phyloP scores from a whole-genome alignment of 2,888 invertebrate species.

The Hypena proboscidalis region DNA sequence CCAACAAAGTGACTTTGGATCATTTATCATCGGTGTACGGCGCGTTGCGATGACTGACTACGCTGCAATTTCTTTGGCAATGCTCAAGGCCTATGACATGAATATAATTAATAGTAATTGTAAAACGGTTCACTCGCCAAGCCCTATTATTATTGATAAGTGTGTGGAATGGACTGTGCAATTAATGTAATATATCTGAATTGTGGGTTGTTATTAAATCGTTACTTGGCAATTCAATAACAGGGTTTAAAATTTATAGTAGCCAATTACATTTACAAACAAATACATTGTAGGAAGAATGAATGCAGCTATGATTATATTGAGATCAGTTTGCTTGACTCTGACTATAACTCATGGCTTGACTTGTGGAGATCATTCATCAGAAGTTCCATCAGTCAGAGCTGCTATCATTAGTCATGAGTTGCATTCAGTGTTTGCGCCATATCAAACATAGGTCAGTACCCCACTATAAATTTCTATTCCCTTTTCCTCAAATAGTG shows the following conservation, averaged over 20 bases:
- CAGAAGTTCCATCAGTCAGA: constrained; percentile 9
- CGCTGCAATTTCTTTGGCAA: constrained; percentile 48
- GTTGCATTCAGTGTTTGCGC: constrained; percentile 7
- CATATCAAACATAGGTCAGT: constrained; percentile 14
- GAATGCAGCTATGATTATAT: not conserved
- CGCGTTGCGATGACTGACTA: constrained; percentile 38
- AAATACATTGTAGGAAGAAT: not conserved
- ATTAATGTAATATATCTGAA: constrained; percentile 3
- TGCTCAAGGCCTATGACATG: constrained; percentile 43
- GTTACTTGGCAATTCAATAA: not conserved
- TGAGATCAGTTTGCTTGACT: not conserved
- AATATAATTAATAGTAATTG: constrained; percentile 35
- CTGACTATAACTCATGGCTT: constrained; percentile 4
- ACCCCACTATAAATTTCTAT: constrained; percentile 16
- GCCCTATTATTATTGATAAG: constrained; percentile 24
- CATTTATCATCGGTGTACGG: constrained; percentile 47
- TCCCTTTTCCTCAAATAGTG: constrained; percentile 33
- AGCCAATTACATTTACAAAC: not conserved
- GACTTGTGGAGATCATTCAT: constrained; percentile 17
- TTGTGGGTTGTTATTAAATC: constrained; percentile 4
- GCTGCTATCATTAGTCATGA: constrained; percentile 18
- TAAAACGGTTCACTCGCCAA: constrained; percentile 26
- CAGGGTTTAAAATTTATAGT: not conserved
- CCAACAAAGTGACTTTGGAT: constrained; percentile 42
- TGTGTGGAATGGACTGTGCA: constrained; percentile 4